Evolutionary conservation across 2,888 invertebrate genomes (phyloP), one percentile per base, ranked within the genome.

Genomic region (Lasius platythorax): DNA sequence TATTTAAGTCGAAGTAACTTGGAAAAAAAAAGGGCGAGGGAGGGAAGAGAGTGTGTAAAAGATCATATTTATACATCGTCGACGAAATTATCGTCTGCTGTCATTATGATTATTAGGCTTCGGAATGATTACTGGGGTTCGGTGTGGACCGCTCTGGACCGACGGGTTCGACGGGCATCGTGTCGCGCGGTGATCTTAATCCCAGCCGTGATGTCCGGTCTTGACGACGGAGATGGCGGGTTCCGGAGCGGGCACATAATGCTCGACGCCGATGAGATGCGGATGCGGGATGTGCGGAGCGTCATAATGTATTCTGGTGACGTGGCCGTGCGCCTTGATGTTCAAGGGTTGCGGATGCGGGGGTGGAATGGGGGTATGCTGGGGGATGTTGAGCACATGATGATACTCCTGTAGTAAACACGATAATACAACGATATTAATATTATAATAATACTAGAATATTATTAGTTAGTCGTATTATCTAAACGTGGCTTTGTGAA

Each of bases 211-310:
- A 23, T 56, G 53, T 11, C 84, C 87, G 93, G 96, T 83, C 96
- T 96, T 83, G 95, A 96, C 58, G 92, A 95, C 73, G 95, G 96
- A 87, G 94, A 96, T 70, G 95, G 96, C 95, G 90, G 96, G 82
- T 95, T 96, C 75, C 95, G 96, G 93, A 94, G 94, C 94, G 95
- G 96, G 93, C 94, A 93, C 94, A 95, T 95, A 89, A 95, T 95
- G 85, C 94, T 96, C 75, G 95, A 96, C 64, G 95, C 96, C 87
- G 95, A 96, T 33, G 95, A 96, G 95, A 94, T 96, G 90, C 95
- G 96, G 87, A 95, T 96, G 53, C 94, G 95, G 1, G 95, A 96
- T 3, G 94, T 96, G 6, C 95, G 92, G 90, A 67, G 78, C 88
- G 37, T 90, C 89, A 86, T 93, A 93, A 82, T 93, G 94, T 83